Conservation (phyloP, 2,888 invertebrate species). For the Rhorus exstirpatorius region DNA sequence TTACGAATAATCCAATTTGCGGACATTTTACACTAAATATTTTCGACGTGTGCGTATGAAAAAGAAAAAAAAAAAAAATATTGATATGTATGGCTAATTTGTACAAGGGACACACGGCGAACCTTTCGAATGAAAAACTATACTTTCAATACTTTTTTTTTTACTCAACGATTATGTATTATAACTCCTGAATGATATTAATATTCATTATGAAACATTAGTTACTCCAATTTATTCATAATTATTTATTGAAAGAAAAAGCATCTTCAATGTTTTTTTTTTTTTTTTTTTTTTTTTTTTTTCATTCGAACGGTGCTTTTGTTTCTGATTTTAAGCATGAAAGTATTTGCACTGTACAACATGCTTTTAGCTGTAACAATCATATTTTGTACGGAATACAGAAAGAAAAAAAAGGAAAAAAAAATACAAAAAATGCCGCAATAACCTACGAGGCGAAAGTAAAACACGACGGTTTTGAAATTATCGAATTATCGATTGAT, state of each 20-base stretch:
- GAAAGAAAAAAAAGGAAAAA: conserved; percentile 13
- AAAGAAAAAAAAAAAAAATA: conserved; percentile 50
- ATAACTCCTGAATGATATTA: too few species aligned
- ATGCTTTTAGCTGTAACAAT: conserved; percentile 40
- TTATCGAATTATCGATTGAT: background rate
- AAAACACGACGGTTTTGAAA: background rate
- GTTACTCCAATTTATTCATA: too few species aligned
- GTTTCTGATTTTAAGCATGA: conserved; percentile 48
- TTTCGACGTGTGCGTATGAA: conserved; percentile 56
- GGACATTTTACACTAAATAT: conserved; percentile 56
- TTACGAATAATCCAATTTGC: conserved; percentile 34
- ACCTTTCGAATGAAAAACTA: too few species aligned
- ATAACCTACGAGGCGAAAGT: background rate
- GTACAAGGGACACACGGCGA: conserved; percentile 64
- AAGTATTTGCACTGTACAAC: conserved; percentile 42
- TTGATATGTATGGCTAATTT: conserved; percentile 68
- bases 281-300: too few species aligned
- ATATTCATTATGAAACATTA: too few species aligned
- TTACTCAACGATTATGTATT: too few species aligned
- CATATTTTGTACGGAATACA: conserved; percentile 11
- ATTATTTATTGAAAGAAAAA: too few species aligned
- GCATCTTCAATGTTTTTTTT: too few species aligned
- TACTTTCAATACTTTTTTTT: too few species aligned
- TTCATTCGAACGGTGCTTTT: too few species aligned
- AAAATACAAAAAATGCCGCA: background rate